Evolutionary conservation across 2,113 vertebrate species (phyloP), one percentile per base, ranked within the genome.

Genomic region (Nettapus auritus): DNA sequence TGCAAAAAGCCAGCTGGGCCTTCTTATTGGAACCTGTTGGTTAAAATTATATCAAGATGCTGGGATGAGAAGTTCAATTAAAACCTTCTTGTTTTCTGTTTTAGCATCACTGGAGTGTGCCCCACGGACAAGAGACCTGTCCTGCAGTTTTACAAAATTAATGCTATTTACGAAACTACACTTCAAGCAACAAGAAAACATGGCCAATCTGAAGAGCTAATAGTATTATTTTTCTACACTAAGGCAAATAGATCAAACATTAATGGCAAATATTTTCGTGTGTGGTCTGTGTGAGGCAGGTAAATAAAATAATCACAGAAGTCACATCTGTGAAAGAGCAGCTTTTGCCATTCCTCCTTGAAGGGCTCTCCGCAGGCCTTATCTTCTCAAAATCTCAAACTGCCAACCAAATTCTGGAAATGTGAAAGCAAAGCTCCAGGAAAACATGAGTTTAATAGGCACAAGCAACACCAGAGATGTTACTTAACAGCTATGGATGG

Each of bases 1-100:
- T 57, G 63, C 56, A 87, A 90, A 71, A 84, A 69, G 23, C 53
- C 78, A 91, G 66, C 74, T 92, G 81, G 40, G 50, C 71, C 53
- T 86, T 81, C 67, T 63, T 74, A 60, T 64, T 66, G 36, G 46
- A 88, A 66, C 69, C 80, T 79, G 84, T 70, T 88, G 34, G 44
- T 46, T 90, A 52, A 77, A 83, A 86, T 79, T 76, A 62, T 21
- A 34, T 44, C 55, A 90, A 81, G 53, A 89, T 76, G 66, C 64
- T 90, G 73, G 60, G 34, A 81, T 60, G 94, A n/a, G 34, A 20
- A 68, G 26, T 87, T 42, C 20, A 81, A 62, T 84, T 60, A 91
- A 88, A 77, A 46, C 48, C 31, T 64, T 42, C 68, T 28, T 71
- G 44, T 53, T 70, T 91, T 86, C 63, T 88, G 10, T 28, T 91